Base-by-base conservation (phyloP, 2,113 vertebrate genomes). In the Colinus virginianus region DNA sequence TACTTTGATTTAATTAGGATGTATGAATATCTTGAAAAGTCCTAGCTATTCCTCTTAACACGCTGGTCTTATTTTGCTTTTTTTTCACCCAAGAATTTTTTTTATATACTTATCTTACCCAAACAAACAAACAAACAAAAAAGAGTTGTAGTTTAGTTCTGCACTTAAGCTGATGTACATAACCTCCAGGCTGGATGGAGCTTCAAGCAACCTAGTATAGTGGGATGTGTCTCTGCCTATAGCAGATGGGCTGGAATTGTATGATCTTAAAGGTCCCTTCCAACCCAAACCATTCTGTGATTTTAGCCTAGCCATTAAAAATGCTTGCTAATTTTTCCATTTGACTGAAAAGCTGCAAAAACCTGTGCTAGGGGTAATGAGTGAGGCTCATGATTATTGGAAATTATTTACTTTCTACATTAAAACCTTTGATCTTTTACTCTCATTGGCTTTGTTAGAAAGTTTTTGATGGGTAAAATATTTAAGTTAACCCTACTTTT, bases 401-500 rank as follows among this genome's bases (percentile, higher is more conserved):
- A 78, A 87, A 10, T 77, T 63, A 63, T 34, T 95, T 96, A 70
- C 63, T 72, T 93, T 83, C 32, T 85, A 38, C 46, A 38, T 66
- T 84, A 67, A 1, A 3, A 20, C 49, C 23, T 90, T 95, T 90
- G 70, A 84, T 79, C 53, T 94, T 93, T 78, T 78, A 42, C 38
- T 93, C 83, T 43, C 63, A 6, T 17, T 38, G 22, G 76, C 56
- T 83, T 89, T 93, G 53, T 86, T 42, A 26, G 22, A 74, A 78
- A 56, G 45, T 43, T 95, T 68, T 94, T 93, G 55, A 63, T 93
- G 25, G 85, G 55, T 58, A 91, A 77, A 93, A 91, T 90, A 91
- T 83, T 92, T 68, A 64, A 85, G 80, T 70, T 77, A 78, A 78
- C 21, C 38, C 83, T 9, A 15, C 45, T 67, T 93, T 85, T 79